phyloP scores from a whole-genome alignment of 2,113 vertebrate genomes.

The Rhombomys opimus region DNA sequence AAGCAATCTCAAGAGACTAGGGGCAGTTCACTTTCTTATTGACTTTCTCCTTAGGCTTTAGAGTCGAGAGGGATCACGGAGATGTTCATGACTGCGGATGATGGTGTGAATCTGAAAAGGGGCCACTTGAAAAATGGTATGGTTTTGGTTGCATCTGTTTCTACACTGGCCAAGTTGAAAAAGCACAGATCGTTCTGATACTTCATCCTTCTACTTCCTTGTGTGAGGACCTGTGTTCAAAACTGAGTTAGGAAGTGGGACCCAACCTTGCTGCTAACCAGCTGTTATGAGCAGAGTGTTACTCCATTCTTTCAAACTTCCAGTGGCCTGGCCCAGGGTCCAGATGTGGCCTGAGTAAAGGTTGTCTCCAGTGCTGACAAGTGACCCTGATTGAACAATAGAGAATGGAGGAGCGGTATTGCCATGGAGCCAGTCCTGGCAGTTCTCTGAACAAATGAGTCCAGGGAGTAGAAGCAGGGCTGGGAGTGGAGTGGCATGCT shows the following conservation, averaged over 20 bases:
- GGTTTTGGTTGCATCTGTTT: neutral
- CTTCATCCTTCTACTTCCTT: neutral
- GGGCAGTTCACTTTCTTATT: neutral
- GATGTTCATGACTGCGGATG: slow-evolving; percentile 67
- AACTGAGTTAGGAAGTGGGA: neutral
- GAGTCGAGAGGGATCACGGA: slow-evolving; percentile 34
- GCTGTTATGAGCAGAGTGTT: neutral
- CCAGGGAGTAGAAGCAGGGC: neutral
- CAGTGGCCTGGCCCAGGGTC: neutral
- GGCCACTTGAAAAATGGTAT: slow-evolving; percentile 31
- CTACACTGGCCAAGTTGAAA: neutral
- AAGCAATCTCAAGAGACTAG: neutral
- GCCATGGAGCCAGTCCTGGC: too few species aligned
- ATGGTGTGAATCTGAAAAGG: neutral
- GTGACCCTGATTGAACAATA: neutral
- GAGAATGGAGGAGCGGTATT: neutral
- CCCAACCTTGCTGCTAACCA: neutral
- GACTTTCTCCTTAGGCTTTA: slow-evolving; percentile 57
- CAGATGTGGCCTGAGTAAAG: neutral
- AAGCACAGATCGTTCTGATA: neutral
- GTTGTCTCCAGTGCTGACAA: neutral
- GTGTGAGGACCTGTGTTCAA: neutral
- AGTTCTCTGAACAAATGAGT: accelerated
- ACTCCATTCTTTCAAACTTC: neutral
- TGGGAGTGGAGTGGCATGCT: too few species aligned